Base-by-base conservation (phyloP, 2,888 invertebrate genomes). In the Limnephilus lunatus region DNA sequence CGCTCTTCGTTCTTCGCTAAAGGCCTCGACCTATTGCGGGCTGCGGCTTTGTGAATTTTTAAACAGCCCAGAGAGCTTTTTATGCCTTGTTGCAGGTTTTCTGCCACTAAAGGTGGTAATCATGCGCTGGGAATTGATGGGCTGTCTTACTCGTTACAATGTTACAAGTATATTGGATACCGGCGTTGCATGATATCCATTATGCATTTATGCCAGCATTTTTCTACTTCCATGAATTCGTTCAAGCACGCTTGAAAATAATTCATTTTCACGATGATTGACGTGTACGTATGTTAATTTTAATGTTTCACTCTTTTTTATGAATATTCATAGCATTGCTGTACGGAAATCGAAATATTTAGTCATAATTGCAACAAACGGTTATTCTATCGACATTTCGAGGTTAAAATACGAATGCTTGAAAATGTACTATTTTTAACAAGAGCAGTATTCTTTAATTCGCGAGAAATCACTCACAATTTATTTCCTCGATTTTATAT, bases 11-110 rank as follows among this genome's bases (percentile, higher is more conserved):
- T 87, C 83, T 25, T 68, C 87, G 48, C 15, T 35, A 35, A 80
- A 89, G 88, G 39, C 81, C 88, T 53, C 88, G 80, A 89, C 88
- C 80, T 89, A 80, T 89, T 89, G 88, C 81, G 80, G 80, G 35
- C 80, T 89, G 39, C 81, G 80, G 14, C 88, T 80, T 89, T 89
- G 88, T 81, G 80, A 81, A 89, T 89, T 89, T 80, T 89, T 81
- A 89, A 89, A 89, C 31, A 32, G 80, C 81, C 30, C 32, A 32
- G 88, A n/a, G 68, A 53, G 88, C 35, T 25, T 31, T 81, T 88
- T 88, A 81, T 68, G 31, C 53, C 31, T 48, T 31, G 68, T 9
- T 32, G 80, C 80, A 32, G 80, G 81, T 32, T 89, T 81, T 53
- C 31, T 35, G 68, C 44, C 44, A 86, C 32, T 68, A 80, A 89